phyloP scores from a whole-genome alignment of 2,113 vertebrate genomes.

The Barnardius zonarius region DNA sequence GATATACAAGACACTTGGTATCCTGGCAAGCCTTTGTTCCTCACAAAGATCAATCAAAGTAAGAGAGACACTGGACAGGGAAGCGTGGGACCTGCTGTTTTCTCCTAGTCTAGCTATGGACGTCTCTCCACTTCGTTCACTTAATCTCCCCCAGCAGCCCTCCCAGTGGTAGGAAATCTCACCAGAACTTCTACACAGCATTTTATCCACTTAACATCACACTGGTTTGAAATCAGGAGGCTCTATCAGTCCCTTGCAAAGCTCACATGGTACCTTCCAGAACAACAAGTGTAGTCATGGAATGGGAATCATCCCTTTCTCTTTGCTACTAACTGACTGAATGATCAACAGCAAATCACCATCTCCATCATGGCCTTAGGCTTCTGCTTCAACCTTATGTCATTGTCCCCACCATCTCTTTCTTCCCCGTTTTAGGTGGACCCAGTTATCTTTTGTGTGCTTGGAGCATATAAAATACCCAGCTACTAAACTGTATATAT shows the following conservation, averaged over 20 bases:
- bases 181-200: background rate
- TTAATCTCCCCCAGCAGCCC: background rate
- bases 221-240: background rate
- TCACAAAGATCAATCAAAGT: background rate
- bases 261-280: background rate
- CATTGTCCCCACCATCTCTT: background rate
- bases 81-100: background rate
- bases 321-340: background rate
- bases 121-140: background rate
- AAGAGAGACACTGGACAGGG: background rate
- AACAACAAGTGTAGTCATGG: background rate
- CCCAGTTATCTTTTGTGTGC: background rate
- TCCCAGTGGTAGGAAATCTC: background rate
- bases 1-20: background rate
- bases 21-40: background rate
- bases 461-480: background rate
- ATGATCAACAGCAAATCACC: background rate
- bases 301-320: background rate
- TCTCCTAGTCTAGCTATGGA: background rate
- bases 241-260: background rate
- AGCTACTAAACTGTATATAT: background rate
- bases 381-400: background rate
- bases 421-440: background rate
- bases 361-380: fast-evolving
- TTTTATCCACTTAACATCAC: background rate